phyloP scores from a whole-genome alignment of 2,797 vertebrate species.

The Sebastiscus albofasciatus region DNA sequence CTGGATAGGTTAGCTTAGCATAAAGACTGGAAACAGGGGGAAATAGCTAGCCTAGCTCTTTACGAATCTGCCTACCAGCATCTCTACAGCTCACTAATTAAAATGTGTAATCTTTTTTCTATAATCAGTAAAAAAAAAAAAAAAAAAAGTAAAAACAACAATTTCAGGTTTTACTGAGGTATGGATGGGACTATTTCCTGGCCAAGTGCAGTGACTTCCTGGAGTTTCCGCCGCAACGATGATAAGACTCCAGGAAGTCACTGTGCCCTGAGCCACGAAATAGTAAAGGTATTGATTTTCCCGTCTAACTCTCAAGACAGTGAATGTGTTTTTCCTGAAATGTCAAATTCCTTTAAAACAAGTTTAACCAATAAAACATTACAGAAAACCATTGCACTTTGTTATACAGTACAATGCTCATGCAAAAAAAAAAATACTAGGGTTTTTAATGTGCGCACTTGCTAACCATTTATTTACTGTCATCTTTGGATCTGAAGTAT shows the following conservation, averaged over 20 bases:
- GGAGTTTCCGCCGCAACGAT: neutral
- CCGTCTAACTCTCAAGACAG: neutral
- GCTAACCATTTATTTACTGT: neutral
- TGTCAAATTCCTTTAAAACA: neutral
- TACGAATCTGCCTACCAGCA: neutral
- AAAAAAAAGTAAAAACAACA: neutral
- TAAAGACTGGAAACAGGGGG: neutral
- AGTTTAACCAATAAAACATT: neutral
- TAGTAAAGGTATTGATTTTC: neutral
- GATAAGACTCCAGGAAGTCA: neutral
- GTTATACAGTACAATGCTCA: neutral
- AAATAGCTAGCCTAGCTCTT: too few relatives aligned
- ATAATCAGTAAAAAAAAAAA: neutral
- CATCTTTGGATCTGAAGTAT: neutral
- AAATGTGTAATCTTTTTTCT: neutral
- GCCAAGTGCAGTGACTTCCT: neutral
- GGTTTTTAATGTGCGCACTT: neutral
- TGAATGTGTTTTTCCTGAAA: neutral
- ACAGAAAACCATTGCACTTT: neutral
- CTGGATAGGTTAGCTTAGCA: neutral
- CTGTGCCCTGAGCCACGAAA: neutral
- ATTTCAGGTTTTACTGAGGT: neutral
- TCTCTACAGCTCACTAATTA: neutral
- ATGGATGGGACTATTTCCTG: neutral
- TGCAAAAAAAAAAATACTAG: neutral